Conservation (phyloP, 2,797 vertebrate genomes). For the Ambastaia sidthimunki region DNA sequence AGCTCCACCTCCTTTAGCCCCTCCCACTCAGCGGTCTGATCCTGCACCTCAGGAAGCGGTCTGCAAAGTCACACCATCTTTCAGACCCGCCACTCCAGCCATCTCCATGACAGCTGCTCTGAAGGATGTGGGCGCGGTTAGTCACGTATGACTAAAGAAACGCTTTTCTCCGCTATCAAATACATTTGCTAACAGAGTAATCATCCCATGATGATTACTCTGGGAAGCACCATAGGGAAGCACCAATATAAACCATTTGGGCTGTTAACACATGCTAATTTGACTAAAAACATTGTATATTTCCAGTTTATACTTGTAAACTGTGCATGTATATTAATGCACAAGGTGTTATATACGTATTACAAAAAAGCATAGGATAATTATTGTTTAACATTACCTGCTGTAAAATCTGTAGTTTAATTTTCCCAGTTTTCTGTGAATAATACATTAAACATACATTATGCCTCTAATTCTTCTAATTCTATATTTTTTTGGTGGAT, state of each 20-base stretch:
- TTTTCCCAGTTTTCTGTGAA: not conserved
- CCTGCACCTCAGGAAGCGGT: constrained; percentile 69
- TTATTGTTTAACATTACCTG: not conserved
- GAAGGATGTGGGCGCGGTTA: constrained; percentile 92
- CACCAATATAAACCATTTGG: no score
- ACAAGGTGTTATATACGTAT: not conserved
- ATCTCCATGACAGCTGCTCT: constrained; percentile 95
- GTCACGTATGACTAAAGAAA: constrained; percentile 63
- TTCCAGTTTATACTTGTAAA: no score
- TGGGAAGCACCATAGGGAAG: constrained; percentile 60
- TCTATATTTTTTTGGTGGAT: constrained; percentile 26
- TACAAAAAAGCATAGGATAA: no score
- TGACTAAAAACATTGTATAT: no score
- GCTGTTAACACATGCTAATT: no score
- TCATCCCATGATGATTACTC: not conserved
- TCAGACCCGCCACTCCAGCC: constrained; percentile 72
- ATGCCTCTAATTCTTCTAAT: no score
- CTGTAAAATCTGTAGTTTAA: not conserved
- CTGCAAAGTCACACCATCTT: constrained; percentile 70
- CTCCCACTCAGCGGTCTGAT: constrained; percentile 63
- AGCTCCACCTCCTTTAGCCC: constrained; percentile 65
- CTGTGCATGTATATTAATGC: no score
- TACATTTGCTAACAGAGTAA: not conserved
- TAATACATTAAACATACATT: not conserved
- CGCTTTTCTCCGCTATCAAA: not conserved